Evolutionary conservation across 30 jellyfish, hydroid and myxozoan species (phyloP).

Genomic region (Chrysaora quinquecirrha): DNA sequence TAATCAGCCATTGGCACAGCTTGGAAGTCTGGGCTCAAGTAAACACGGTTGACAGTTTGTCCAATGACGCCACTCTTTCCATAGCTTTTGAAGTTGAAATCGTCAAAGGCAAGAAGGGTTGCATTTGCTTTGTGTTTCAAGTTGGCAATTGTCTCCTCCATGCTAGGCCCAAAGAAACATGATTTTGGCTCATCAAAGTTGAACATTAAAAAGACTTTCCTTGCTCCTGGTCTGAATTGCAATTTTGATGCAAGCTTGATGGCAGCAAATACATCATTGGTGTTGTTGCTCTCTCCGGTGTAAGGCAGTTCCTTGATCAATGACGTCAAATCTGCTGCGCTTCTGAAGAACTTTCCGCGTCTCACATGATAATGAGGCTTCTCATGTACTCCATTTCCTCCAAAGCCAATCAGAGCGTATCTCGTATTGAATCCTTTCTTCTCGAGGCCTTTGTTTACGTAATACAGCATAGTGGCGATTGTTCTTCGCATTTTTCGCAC

Average conservation of each 20-base stretch:
- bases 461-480: constrained; percentile 46
- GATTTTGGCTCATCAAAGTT: constrained; percentile 74
- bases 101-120: constrained; percentile 79
- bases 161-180: constrained; percentile 73
- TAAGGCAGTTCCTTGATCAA: constrained; percentile 77
- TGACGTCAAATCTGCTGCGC: constrained; percentile 40
- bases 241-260: constrained; percentile 74
- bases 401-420: constrained; percentile 95
- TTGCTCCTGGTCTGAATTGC: constrained; percentile 95
- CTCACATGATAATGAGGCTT: constrained; percentile 80
- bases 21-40: constrained; percentile 71
- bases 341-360: constrained; percentile 70
- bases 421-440: constrained; percentile 71
- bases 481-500: constrained; percentile 49
- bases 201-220: constrained; percentile 73
- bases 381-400: constrained; percentile 91
- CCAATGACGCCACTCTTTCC: constrained; percentile 83
- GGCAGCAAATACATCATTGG: constrained; percentile 88
- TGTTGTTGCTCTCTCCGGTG: constrained; percentile 66
- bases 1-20: constrained; percentile 54
- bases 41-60: constrained; percentile 71
- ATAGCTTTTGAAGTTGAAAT: constrained; percentile 60
- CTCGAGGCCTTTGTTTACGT: constrained; percentile 36
- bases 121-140: constrained; percentile 86
- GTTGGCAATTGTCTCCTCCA: constrained; percentile 70